Base-by-base conservation (phyloP, 2,113 vertebrate genomes). In the Castor canadensis region DNA sequence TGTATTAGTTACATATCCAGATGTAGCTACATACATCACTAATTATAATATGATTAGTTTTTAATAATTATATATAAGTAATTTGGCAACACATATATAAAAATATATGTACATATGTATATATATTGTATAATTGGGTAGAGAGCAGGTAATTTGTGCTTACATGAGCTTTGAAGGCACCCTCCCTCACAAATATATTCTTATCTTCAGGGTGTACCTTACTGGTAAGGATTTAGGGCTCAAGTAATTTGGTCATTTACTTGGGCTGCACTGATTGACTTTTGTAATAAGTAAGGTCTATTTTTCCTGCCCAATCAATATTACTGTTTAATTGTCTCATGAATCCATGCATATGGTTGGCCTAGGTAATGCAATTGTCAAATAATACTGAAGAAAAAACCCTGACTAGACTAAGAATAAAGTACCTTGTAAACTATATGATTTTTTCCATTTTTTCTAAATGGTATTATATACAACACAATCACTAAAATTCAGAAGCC, bases 401-500 rank as follows among this genome's bases (percentile, higher is more conserved):
- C n/a, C n/a, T n/a, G 94, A 54, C 16, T 67, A 72, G 13, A 72
- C 30, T 75, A 88, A 91, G 77, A 91, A 76, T 80, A 93, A 96
- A 75, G 3, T 84, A 38, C 52, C 47, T 90, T 71, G 2, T 52
- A 82, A 91, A 72, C 20, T 66, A 38, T 77, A 66, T 19, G 12
- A 54, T 82, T 60, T 24, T 52, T 83, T 90, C 58, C 26, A 17
- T 84, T 67, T 79, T 87, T 88, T 85, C 40, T 66, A 85, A 58
- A 49, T 86, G 11, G n/a, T 38, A 30, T 47, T 67, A 26, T 30
- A 4, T 80, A 64, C 13, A 58, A 79, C 24, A 71, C 40, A 89
- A 82, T 66, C 11, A 71, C 22, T 67, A 60, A 79, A 75, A 3
- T 9, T 89, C n/a, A 76, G n/a, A 24, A 81, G 32, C 2, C 58